Base-by-base conservation (phyloP, 2,113 vertebrate genomes). In the Petrocephalus zakoni region DNA sequence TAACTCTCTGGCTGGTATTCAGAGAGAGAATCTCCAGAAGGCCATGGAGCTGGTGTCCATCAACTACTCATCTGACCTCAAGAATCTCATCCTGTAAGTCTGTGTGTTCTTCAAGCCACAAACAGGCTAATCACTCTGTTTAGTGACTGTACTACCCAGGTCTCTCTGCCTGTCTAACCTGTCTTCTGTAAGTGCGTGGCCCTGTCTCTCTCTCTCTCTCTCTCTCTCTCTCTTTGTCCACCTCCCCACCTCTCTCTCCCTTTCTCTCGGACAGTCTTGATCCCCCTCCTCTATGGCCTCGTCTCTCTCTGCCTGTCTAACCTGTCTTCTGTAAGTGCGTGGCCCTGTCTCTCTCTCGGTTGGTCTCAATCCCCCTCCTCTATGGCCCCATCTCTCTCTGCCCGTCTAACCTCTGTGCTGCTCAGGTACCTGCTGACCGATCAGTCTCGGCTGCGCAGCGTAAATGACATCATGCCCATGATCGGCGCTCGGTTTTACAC, bases 401-500 rank as follows among this genome's bases (percentile, higher is more conserved):
- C 34, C 5, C 1, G 29, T 42, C 4, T 10, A 47, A 49, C 37
- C 37, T 0, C 46, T 34, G 85, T 25, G 5, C 85, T 34, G 29
- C 89, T 53, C 94, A 99, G 98, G 93, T 99, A 99, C 94, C 95
- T 99, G 94, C 96, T 99, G 95, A 98, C 98, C 0, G 98, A 99
- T 92, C 98, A 99, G 95, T 98, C 97, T 91, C 96, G 98, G 88
- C 95, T 99, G 94, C 97, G 98, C 91, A 99, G 98, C 88, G 98
- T 99, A 91, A 99, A 99, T 90, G 98, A 99, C 95, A 99, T 99
- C 89, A 99, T 99, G 98, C 98, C 98, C 22, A 99, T 99, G 98
- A 99, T 99, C 72, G 98, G 98, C 92, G 98, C 98, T 75, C 96
- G 98, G 84, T 99, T 99, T 95, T 99, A 99, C 95, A 99, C 98